A percentile compares a stretch with the other conserved stretches of the same genome.
phyloP scores from a whole-genome alignment of 2,797 vertebrate genomes.

The Tenualosa thibaudeaui region DNA sequence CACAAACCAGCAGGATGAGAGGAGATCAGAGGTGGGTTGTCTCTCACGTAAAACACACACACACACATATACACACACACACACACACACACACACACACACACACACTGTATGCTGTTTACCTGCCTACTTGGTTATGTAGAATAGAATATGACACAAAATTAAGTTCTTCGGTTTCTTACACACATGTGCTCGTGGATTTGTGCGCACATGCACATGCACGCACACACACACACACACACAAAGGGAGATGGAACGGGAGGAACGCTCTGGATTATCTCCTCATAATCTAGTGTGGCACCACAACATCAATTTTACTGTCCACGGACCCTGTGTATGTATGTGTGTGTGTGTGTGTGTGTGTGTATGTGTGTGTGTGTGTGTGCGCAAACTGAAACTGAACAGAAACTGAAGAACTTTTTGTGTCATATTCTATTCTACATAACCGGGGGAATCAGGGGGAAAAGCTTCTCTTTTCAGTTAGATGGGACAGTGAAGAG shows the following conservation, averaged over 20 bases:
- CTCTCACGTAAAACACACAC: background rate
- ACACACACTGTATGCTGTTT: background rate
- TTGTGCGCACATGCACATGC: background rate
- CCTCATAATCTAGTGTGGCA: conserved; percentile 65
- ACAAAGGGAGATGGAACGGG: background rate
- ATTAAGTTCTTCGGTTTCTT: no score
- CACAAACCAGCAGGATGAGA: background rate
- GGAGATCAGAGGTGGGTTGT: background rate
- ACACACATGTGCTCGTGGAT: no score
- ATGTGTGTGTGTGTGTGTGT: background rate
- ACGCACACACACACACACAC: background rate
- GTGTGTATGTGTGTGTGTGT: conserved; percentile 15
- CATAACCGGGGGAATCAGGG: no score
- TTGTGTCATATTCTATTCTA: no score
- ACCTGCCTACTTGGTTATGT: no score
- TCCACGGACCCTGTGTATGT: background rate
- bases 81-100: background rate
- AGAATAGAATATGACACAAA: no score
- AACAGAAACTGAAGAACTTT: no score
- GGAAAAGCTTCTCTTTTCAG: no score
- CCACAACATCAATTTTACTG: background rate
- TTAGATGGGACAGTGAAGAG: no score
- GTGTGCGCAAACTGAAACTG: background rate
- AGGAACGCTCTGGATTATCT: conserved; percentile 66
- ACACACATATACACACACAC: background rate